Evolutionary conservation across 2,797 vertebrate species (phyloP).

Genomic region (Enteromius unitaeniatus): DNA sequence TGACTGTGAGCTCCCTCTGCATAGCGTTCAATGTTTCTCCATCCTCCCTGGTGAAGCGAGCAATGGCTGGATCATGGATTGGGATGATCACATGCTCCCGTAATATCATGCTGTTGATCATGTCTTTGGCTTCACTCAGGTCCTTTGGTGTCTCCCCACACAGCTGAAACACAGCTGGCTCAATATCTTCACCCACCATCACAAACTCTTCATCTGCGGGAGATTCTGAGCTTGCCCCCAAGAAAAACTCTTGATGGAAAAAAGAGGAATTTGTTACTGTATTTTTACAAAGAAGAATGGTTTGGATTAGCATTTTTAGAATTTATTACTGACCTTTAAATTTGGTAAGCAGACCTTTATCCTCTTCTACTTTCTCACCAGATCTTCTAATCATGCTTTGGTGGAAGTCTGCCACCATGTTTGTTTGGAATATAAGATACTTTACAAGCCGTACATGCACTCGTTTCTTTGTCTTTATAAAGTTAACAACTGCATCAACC

Average conservation of each 20-base stretch:
- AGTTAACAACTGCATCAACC: conserved; percentile 82
- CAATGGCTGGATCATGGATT: conserved; percentile 75
- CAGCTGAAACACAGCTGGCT: conserved; percentile 78
- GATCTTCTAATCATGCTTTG: conserved; percentile 79
- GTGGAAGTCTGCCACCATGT: conserved; percentile 79
- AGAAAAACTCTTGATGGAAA: neutral
- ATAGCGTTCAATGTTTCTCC: neutral
- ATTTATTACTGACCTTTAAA: conserved; percentile 61
- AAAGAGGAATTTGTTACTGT: neutral
- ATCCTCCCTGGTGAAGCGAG: conserved; percentile 73
- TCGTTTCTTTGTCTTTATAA: conserved; percentile 74
- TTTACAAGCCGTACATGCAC: conserved; percentile 76
- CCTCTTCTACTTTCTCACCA: conserved; percentile 47
- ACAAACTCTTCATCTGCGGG: conserved; percentile 3
- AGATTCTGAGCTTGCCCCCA: conserved; percentile 22
- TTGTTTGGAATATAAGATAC: conserved; percentile 84
- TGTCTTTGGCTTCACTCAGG: conserved; percentile 67
- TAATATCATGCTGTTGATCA: conserved; percentile 73
- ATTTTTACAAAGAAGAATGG: neutral
- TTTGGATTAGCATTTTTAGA: neutral
- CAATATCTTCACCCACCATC: conserved; percentile 69
- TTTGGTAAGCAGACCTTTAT: neutral
- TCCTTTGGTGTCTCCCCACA: conserved; percentile 77
- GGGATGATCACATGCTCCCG: conserved; percentile 72
- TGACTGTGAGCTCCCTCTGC: too few species aligned